Base-by-base conservation (phyloP, 2,888 invertebrate species). In the Diarsia brunnea region DNA sequence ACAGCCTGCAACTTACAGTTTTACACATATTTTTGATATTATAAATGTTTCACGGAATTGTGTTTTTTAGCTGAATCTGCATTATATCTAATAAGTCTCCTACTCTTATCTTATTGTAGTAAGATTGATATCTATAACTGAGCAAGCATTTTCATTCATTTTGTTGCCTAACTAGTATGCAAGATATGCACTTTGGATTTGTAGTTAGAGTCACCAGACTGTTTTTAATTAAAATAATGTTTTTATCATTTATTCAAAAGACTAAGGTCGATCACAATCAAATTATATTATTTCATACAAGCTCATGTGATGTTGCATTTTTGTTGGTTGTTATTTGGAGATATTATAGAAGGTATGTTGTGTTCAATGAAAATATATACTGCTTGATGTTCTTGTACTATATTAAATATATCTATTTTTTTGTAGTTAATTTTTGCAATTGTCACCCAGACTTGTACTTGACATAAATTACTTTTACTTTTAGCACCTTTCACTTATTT, bases 401-500 rank as follows among this genome's bases (percentile, higher is more conserved):
- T 55, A 27, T 21, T 16, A 12, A 45, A 21, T 55, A 68, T n/a
- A 19, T 53, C 19, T 24, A 43, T 47, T 10, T n/a, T n/a, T 55
- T n/a, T 1, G 27, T n/a, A 73, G 24, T 43, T 8, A 63, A 38
- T 31, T 61, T 51, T 51, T 67, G 45, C n/a, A 43, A 4, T 24
- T 8, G 1, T 10, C 3, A 14, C 14, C 27, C 21, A 47, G 19
- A 58, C 12, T 38, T n/a, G n/a, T n/a, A n/a, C n/a, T n/a, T n/a
- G n/a, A n/a, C n/a, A n/a, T n/a, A n/a, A n/a, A n/a, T n/a, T 31
- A 81, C 78, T 84, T 81, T 85, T 87, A 82, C 84, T 78, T 87
- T 78, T 78, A 53, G 49, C 81, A 87, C 75, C 87, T 84, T 87
- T 85, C 87, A 84, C 87, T 84, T 78, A 12, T 11, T 31, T 55